Conservation (phyloP, 53 echinoderm and acorn worm genomes). For the Henricia sp. region DNA sequence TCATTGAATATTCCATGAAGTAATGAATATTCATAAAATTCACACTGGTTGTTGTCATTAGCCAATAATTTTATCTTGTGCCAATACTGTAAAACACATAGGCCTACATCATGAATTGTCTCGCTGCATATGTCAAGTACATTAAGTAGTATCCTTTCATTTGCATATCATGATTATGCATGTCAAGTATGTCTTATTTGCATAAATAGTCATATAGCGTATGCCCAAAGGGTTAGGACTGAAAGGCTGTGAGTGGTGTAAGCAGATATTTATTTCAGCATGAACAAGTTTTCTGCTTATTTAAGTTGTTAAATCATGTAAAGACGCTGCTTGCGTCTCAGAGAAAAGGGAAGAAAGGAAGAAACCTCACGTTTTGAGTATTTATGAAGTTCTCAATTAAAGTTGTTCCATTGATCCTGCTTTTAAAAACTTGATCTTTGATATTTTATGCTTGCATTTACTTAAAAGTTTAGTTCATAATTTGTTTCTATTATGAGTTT, state of each 20-base stretch:
- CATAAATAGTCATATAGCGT: slow-evolving; percentile 44
- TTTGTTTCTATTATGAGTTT: not conserved
- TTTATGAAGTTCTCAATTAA: slow-evolving; percentile 38
- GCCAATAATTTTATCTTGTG: not conserved
- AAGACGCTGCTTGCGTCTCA: slow-evolving; percentile 1
- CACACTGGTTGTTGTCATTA: not conserved
- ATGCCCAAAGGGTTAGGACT: not conserved
- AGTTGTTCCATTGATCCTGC: slow-evolving; percentile 15
- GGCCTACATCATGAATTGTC: slow-evolving; percentile 17
- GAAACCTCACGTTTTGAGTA: slow-evolving; percentile 50
- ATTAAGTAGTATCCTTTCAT: no score
- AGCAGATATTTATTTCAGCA: slow-evolving; percentile 43
- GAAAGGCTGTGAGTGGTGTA: not conserved
- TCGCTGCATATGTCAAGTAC: not conserved
- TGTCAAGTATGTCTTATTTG: slow-evolving; percentile 13
- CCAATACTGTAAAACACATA: not conserved
- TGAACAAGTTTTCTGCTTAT: slow-evolving; percentile 29
- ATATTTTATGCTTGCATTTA: slow-evolving; percentile 6
- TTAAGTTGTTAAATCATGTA: slow-evolving; percentile 52
- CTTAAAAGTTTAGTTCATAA: not conserved
- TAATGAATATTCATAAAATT: slow-evolving; percentile 27
- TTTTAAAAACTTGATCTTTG: not conserved
- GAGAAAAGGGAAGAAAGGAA: not conserved
- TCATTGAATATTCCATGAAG: no score
- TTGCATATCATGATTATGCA: slow-evolving; percentile 61